Conservation (phyloP, 2,797 vertebrate genomes). For the Coreius guichenoti region DNA sequence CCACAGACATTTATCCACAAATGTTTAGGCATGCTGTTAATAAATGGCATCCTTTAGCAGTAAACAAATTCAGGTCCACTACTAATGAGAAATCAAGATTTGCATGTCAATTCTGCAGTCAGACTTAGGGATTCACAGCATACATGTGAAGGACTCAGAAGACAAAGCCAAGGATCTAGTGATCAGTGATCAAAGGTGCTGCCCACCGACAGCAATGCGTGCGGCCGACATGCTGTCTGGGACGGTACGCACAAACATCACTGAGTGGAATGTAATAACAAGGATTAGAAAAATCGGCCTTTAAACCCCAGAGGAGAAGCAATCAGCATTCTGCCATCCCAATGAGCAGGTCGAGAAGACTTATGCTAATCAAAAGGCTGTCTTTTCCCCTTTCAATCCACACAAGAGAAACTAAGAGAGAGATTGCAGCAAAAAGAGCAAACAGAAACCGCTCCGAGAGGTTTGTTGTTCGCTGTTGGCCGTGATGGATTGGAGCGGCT, state of each 20-base stretch:
- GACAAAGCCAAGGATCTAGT: slow-evolving; percentile 8
- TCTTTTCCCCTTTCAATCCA: not conserved
- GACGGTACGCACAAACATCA: slow-evolving; percentile 18
- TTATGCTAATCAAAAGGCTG: slow-evolving; percentile 15
- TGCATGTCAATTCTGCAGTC: not conserved
- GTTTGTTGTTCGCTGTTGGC: slow-evolving; percentile 22
- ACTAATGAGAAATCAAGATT: slow-evolving; percentile 27
- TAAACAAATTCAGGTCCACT: slow-evolving; percentile 20
- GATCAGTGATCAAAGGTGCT: slow-evolving; percentile 15
- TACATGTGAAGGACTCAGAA: not conserved
- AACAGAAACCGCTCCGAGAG: not conserved
- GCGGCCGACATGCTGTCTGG: not conserved
- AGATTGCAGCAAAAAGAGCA: slow-evolving; percentile 6
- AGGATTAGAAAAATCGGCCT: slow-evolving; percentile 27
- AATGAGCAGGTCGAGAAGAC: not conserved
- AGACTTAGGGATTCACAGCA: slow-evolving; percentile 13
- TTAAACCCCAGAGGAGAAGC: slow-evolving; percentile 14
- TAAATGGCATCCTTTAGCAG: slow-evolving; percentile 11
- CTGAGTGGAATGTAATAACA: slow-evolving; percentile 12
- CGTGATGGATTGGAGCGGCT: slow-evolving; percentile 44
- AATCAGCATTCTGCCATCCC: slow-evolving; percentile 12
- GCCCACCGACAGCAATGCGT: not conserved
- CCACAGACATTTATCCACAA: slow-evolving; percentile 13
- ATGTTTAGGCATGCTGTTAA: not conserved
- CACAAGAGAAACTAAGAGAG: not conserved